Percentiles rank a stretch among this genome's conserved stretches.
Conservation (phyloP, 2,113 vertebrate species). For the Gavia stellata region DNA sequence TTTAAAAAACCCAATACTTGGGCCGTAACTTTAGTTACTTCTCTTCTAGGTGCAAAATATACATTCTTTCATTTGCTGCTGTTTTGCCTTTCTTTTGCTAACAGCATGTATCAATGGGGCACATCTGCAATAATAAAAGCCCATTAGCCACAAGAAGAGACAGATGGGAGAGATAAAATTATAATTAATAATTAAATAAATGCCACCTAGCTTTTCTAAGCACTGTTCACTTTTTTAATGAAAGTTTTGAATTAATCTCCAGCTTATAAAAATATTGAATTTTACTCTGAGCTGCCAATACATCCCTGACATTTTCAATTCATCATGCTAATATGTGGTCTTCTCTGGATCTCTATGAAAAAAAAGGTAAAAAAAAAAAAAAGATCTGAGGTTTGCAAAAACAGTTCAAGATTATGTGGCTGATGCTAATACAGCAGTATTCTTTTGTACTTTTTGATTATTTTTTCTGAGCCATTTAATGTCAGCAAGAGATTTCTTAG, state of each 20-base stretch:
- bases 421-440: neutral
- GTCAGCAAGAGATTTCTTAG: neutral
- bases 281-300: neutral
- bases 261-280: neutral
- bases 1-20: neutral
- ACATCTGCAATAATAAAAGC: neutral
- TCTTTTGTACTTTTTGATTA: neutral
- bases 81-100: neutral
- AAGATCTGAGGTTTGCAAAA: neutral
- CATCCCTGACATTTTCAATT: neutral
- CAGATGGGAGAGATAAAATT: neutral
- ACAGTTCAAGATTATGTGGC: neutral
- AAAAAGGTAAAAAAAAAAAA: neutral
- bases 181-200: neutral
- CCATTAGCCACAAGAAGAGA: neutral
- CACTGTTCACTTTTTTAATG: neutral
- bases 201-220: neutral
- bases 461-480: neutral
- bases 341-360: neutral
- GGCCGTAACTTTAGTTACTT: neutral
- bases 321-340: neutral
- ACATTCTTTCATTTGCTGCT: neutral
- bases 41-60: neutral
- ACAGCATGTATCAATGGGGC: neutral
- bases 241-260: neutral